These are phyloP conservation scores for Sciurus carolinensis DNA, from an alignment of 2,797 vertebrate genomes.

Conservation along the genomic window DNA sequence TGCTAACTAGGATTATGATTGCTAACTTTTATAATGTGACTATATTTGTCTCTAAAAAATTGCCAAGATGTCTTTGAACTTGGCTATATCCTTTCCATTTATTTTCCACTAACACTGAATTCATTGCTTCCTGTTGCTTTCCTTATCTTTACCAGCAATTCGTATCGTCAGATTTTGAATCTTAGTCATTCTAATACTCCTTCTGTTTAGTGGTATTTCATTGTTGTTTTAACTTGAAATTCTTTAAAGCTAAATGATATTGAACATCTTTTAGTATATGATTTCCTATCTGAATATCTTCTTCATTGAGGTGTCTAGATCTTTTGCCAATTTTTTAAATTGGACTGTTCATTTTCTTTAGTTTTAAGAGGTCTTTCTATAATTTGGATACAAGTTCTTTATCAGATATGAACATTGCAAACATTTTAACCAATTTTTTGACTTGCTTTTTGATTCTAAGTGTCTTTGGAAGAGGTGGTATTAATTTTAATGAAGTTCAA, in stretches of 20 bases:
- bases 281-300: not conserved
- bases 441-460: not conserved
- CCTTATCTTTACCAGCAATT: not conserved
- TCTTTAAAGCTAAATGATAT: not conserved
- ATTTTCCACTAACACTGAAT: not conserved
- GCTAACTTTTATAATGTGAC: not conserved
- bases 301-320: not conserved
- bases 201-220: not conserved
- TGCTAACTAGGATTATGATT: not conserved
- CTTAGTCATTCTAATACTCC: not conserved
- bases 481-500: not conserved
- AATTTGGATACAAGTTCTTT: not conserved
- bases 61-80: not conserved
- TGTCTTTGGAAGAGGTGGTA: not conserved
- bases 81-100: not conserved
- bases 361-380: not conserved
- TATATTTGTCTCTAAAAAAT: not conserved
- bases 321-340: not conserved
- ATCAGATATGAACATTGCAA: not conserved
- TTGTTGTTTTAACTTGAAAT: not conserved
- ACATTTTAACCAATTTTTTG: not conserved
- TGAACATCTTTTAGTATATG: not conserved
- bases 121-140: not conserved
- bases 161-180: not conserved
- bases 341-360: not conserved